Base-by-base conservation (phyloP, 1,140 invertebrate genomes). In the Brachionus calyciflorus region DNA sequence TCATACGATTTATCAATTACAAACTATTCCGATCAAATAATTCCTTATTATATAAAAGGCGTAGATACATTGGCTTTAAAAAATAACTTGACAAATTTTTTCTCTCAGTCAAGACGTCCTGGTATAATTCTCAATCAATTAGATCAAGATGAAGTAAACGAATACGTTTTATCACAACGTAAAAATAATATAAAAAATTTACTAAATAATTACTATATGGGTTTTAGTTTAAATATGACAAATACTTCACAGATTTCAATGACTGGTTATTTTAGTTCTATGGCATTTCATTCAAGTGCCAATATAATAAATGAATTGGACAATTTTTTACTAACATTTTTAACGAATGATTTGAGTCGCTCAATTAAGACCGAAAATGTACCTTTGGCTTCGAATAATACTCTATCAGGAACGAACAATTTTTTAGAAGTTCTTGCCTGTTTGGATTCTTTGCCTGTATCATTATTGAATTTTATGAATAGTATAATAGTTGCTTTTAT, bases 241-340 rank as follows among this genome's bases (percentile, higher is more conserved):
- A 55, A 49, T 73, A 24, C 2, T 10, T 41, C 28, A 17, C 28
- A 24, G 4, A 21, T 73, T 9, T 51, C 69, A 30, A 28, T 41
- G 9, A 73, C 69, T 19, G 44, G 44, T 21, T 73, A 51, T 19
- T 73, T 40, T 55, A 73, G 37, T 24, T 51, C 69, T 12, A 26
- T 73, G 21, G 69, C 30, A 28, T 73, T 73, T 73, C 69, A 73
- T 17, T 73, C 69, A 73, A 51, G 44, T 14, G 69, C 69, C 24
- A 73, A 73, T 26, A 28, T 73, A 5, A 17, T 73, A 12, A 73
- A 55, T 26, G 69, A 73, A 55, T 33, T 73, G 1, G 51, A 49
- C 14, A 73, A 49, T 73, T 55, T 73, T 19, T 2, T 73, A 10
- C 24, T 73, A 3, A 51, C 17, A 10, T 49, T 30, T 51, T 37